These are phyloP conservation scores for Xenops minutus DNA, from an alignment of 2,797 vertebrate species.

Conservation along the genomic window DNA sequence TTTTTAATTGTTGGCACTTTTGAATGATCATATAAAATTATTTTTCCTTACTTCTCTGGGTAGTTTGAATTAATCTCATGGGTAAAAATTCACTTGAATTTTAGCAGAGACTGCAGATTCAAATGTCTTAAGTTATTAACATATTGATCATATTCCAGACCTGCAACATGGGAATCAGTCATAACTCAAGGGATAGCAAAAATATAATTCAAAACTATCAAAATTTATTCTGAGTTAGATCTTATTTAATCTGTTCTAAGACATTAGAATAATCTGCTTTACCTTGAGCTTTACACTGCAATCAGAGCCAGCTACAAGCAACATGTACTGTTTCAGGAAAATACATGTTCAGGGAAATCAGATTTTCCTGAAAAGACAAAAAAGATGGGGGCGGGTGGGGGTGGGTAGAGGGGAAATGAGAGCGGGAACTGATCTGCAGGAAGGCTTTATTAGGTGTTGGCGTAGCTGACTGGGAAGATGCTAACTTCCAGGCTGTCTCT, in stretches of 20 bases:
- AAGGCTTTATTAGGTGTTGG: not conserved
- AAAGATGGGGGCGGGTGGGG: accelerated
- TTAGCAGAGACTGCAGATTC: not conserved
- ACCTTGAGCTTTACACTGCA: not conserved
- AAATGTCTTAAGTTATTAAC: not conserved
- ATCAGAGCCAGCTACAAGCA: not conserved
- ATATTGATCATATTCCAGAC: not conserved
- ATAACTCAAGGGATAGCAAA: not conserved
- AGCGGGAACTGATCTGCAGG: no score
- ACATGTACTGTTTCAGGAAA: not conserved
- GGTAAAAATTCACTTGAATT: not conserved
- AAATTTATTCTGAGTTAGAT: not conserved
- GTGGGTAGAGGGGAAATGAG: not conserved
- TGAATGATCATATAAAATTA: not conserved
- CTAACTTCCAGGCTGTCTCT: not conserved
- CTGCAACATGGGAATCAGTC: not conserved
- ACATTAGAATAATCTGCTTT: not conserved
- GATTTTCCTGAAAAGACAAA: not conserved
- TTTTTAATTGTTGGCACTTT: not conserved
- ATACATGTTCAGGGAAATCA: not conserved
- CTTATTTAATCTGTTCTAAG: not conserved
- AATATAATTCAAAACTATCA: not conserved
- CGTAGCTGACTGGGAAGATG: not conserved
- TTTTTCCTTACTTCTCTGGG: not conserved
- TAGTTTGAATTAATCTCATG: not conserved